Conservation (phyloP, 2,113 vertebrate genomes). For the Muntiacus reevesi region DNA sequence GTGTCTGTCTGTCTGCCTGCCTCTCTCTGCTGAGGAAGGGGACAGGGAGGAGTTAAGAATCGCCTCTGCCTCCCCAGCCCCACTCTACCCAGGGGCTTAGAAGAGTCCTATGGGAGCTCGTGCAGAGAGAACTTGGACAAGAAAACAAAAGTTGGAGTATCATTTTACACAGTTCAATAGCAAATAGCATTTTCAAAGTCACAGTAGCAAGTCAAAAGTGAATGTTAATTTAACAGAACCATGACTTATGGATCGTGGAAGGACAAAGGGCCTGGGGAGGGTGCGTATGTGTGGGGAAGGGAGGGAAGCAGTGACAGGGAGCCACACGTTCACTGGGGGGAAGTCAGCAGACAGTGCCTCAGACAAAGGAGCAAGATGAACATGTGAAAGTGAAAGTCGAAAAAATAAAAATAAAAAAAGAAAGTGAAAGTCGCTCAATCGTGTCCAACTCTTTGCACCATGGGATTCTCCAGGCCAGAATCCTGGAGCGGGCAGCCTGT, state of each 20-base stretch:
- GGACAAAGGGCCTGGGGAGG: neutral
- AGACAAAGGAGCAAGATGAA: neutral
- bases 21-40: neutral
- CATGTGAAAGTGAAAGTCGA: neutral
- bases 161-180: neutral
- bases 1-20: neutral
- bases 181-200: neutral
- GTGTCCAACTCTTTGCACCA: rapidly evolving
- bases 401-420: no score
- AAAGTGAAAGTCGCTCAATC: neutral
- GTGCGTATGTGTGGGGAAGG: neutral
- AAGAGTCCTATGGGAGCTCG: neutral
- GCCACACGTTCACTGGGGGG: neutral
- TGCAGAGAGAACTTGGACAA: neutral
- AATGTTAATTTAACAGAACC: neutral
- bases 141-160: neutral
- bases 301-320: neutral
- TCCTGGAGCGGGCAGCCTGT: neutral
- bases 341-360: neutral
- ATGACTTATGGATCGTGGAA: neutral
- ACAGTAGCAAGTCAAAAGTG: neutral
- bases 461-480: neutral
- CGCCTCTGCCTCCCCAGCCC: neutral
- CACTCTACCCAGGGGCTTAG: neutral
- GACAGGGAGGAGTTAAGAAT: neutral